Conservation (phyloP, 1,140 invertebrate species). For the Drosophila parabipectinata region DNA sequence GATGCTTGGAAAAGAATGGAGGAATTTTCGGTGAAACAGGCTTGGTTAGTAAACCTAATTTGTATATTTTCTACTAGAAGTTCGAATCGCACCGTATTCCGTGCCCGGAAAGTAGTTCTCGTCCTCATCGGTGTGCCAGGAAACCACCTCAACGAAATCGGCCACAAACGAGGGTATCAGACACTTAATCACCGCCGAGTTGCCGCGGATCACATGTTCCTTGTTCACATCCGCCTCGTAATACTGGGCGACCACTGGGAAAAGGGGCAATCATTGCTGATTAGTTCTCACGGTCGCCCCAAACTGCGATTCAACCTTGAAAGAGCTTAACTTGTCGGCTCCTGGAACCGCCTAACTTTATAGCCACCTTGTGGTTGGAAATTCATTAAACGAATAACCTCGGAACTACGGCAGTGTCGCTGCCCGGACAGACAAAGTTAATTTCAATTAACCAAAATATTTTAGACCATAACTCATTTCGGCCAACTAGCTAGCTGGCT, state of each 20-base stretch:
- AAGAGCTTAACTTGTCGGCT: conserved; percentile 25
- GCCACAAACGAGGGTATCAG: conserved; percentile 96
- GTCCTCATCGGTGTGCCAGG: conserved; percentile 93
- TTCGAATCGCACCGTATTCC: conserved; percentile 78
- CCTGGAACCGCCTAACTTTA: conserved; percentile 43
- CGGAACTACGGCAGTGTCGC: conserved; percentile 13
- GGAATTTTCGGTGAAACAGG: conserved; percentile 33
- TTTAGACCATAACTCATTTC: conserved; percentile 42
- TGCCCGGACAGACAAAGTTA: conserved; percentile 34
- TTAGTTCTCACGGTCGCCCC: conserved; percentile 47
- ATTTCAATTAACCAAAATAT: conserved; percentile 58
- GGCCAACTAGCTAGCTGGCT: conserved; percentile 27
- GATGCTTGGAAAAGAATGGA: conserved; percentile 31
- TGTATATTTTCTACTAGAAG: conserved; percentile 7
- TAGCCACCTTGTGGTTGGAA: neutral
- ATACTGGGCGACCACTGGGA: conserved; percentile 92
- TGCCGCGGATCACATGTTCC: conserved; percentile 96
- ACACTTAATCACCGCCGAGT: conserved; percentile 96
- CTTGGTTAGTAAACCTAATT: conserved; percentile 58
- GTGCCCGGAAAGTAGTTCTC: conserved; percentile 86
- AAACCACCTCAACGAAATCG: conserved; percentile 94
- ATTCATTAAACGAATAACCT: conserved; percentile 24
- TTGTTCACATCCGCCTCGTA: conserved; percentile 96
- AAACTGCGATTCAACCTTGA: conserved; percentile 46
- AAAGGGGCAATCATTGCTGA: conserved; percentile 21